A percentile compares a stretch with the other conserved stretches of the same genome.
Evolutionary conservation across 2,888 invertebrate species (phyloP).

Genomic region (Vannuccia rotundouncinata): DNA sequence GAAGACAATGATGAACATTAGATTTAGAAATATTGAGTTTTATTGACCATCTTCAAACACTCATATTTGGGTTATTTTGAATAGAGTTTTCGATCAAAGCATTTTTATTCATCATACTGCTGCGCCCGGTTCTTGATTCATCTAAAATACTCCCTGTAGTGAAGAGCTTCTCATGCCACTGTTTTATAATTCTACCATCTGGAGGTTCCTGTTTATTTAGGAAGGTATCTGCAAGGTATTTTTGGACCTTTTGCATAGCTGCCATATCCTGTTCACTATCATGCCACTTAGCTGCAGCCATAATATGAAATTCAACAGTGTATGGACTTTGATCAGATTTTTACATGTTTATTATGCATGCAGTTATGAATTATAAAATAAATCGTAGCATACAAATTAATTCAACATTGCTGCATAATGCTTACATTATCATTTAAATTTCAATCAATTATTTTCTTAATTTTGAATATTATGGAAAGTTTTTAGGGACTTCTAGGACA

Average conservation of each 20-base stretch:
- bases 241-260: not conserved
- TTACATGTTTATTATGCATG: not conserved
- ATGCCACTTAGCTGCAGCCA: not conserved
- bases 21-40: slow-evolving; percentile 21
- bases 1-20: slow-evolving; percentile 21
- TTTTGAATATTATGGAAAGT: not conserved
- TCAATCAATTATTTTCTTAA: not conserved
- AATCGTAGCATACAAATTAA: not conserved
- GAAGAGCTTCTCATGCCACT: not conserved
- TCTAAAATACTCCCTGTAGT: slow-evolving; percentile 23
- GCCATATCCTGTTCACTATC: not conserved
- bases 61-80: slow-evolving; percentile 21
- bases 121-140: slow-evolving; percentile 26
- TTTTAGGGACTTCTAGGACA: not conserved
- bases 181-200: not conserved
- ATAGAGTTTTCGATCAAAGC: slow-evolving; percentile 23
- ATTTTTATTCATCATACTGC: slow-evolving; percentile 11
- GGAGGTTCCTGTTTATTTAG: not conserved
- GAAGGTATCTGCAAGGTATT: not conserved
- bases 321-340: not conserved
- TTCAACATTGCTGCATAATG: not conserved
- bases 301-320: not conserved
- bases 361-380: not conserved
- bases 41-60: slow-evolving; percentile 21
- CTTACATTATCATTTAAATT: not conserved